phyloP scores from a whole-genome alignment of 2,888 invertebrate species.

The Choristoneura rosaceana region DNA sequence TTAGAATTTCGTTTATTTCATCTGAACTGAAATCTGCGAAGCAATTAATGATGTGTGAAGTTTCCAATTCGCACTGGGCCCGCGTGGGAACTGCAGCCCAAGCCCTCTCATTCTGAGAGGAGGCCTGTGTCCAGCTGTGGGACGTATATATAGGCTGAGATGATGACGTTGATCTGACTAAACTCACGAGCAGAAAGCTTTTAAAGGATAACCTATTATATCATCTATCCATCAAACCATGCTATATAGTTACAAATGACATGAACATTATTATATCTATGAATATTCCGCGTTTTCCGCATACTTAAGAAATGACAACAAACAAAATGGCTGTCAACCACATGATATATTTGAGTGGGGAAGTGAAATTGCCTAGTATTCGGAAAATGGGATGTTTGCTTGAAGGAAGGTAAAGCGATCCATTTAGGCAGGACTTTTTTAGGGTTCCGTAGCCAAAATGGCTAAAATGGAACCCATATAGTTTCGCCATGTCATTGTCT shows the following conservation, averaged over 20 bases:
- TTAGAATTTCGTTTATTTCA: too few species aligned
- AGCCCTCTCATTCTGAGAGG: too few species aligned
- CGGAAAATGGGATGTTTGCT: not conserved
- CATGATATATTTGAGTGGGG: slow-evolving; percentile 24
- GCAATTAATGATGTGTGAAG: too few species aligned
- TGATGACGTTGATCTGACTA: too few species aligned
- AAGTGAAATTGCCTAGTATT: slow-evolving; percentile 28
- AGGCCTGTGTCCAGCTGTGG: too few species aligned
- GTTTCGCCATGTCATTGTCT: too few species aligned
- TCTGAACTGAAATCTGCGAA: too few species aligned
- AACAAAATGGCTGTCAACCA: slow-evolving; percentile 36
- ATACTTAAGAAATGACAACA: slow-evolving; percentile 37
- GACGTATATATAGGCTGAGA: too few species aligned
- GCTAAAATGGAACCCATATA: too few species aligned
- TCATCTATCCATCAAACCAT: slow-evolving; percentile 1
- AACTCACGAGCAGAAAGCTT: not conserved
- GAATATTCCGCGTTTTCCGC: slow-evolving; percentile 32
- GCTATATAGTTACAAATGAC: not conserved
- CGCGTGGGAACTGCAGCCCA: too few species aligned
- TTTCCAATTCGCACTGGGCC: too few species aligned
- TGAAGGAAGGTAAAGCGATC: not conserved
- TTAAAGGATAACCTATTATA: not conserved
- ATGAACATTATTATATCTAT: not conserved
- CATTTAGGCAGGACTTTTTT: not conserved
- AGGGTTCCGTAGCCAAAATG: too few species aligned